These are phyloP conservation scores for Epicauta chinensis DNA, from an alignment of 1,140 invertebrate genomes.

Conservation along the genomic window DNA sequence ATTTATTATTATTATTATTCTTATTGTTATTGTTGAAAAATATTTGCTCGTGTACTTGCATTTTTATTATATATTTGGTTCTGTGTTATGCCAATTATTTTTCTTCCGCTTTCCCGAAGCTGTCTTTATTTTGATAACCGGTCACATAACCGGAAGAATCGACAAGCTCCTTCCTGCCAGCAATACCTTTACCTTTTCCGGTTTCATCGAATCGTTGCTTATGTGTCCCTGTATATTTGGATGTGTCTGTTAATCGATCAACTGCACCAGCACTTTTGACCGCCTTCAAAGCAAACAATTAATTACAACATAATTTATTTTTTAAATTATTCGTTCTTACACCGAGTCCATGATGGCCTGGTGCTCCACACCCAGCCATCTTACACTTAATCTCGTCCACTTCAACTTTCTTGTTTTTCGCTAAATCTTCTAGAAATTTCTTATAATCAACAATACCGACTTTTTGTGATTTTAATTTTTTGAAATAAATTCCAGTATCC, in stretches of 20 bases:
- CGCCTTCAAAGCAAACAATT: slow-evolving; percentile 21
- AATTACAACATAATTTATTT: background rate
- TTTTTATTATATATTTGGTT: no score
- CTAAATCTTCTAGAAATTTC: slow-evolving; percentile 53
- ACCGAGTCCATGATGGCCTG: slow-evolving; percentile 42
- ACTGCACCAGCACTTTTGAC: slow-evolving; percentile 62
- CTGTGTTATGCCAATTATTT: no score
- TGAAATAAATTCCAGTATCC: slow-evolving; percentile 62
- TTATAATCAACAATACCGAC: slow-evolving; percentile 49
- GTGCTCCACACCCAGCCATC: slow-evolving; percentile 48
- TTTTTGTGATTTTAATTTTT: slow-evolving; percentile 56
- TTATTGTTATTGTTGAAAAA: no score
- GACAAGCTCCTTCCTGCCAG: slow-evolving; percentile 71
- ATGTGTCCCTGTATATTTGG: slow-evolving; percentile 86
- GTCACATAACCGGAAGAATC: slow-evolving; percentile 79
- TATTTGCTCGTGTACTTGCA: no score
- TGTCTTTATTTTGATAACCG: slow-evolving; percentile 82
- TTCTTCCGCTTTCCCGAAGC: slow-evolving; percentile 21
- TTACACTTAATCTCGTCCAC: slow-evolving; percentile 51
- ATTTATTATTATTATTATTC: no score
- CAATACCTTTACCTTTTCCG: slow-evolving; percentile 84
- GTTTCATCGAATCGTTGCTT: slow-evolving; percentile 80
- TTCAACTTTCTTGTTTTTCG: slow-evolving; percentile 52
- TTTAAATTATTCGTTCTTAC: slow-evolving; percentile 34
- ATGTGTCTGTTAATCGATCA: slow-evolving; percentile 81